Percentiles rank a stretch among this genome's conserved stretches.
These are phyloP conservation scores for Drosophila flavopinicola DNA, from an alignment of 2,888 invertebrate species.

Conservation along the genomic window DNA sequence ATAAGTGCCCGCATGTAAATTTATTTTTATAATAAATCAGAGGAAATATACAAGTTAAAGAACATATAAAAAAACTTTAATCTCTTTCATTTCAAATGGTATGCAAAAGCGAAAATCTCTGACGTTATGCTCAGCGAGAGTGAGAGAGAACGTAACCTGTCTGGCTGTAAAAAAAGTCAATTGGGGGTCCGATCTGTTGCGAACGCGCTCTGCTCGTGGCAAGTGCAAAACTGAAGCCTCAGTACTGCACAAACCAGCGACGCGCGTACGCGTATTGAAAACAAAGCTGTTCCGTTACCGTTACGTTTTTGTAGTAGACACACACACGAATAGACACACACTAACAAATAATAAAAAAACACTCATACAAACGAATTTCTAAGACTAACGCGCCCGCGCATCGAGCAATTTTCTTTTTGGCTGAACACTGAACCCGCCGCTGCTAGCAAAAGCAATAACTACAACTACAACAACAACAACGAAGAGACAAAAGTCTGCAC, in stretches of 20 bases:
- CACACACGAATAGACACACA: conserved; percentile 36
- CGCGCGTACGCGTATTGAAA: conserved; percentile 64
- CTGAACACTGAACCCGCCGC: conserved; percentile 48
- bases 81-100: conserved; percentile 5
- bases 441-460: conserved; percentile 16
- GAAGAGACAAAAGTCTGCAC: conserved; percentile 54
- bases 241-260: conserved; percentile 77
- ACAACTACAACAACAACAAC: conserved; percentile 29
- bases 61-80: background rate
- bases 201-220: conserved; percentile 54
- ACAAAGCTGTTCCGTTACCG: conserved; percentile 56
- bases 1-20: background rate
- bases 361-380: conserved; percentile 53
- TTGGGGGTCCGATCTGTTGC: conserved; percentile 32
- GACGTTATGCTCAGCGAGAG: conserved; percentile 10
- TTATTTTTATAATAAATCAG: conserved; percentile 10
- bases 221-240: conserved; percentile 72
- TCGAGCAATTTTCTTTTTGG: conserved; percentile 58
- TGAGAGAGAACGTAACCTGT: conserved; percentile 18
- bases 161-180: conserved; percentile 14
- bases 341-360: conserved; percentile 30
- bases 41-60: background rate
- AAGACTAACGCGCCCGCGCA: conserved; percentile 67
- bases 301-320: conserved; percentile 56
- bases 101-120: background rate